A percentile compares a stretch with the other conserved stretches of the same genome.
Evolutionary conservation across 1,140 invertebrate species (phyloP).

Genomic region (Dysdera silvatica): DNA sequence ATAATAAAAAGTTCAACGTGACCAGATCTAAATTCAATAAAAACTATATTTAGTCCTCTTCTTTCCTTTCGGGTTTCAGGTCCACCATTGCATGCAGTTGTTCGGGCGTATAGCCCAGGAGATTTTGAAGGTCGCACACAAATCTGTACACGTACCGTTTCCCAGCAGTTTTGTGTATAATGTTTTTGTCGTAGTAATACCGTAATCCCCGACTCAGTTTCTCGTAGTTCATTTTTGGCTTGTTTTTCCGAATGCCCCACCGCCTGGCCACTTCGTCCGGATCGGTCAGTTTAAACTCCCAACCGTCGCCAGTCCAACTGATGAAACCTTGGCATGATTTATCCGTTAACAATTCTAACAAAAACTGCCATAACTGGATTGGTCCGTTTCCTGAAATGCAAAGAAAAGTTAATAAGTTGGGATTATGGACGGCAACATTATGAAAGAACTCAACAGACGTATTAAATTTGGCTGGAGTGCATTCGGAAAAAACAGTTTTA

Average conservation of each 20-base stretch:
- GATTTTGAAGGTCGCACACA: constrained; percentile 89
- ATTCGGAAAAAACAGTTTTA: too few species aligned
- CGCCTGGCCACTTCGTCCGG: constrained; percentile 93
- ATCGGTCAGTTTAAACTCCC: constrained; percentile 97
- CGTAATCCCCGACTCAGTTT: constrained; percentile 89
- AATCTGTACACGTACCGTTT: constrained; percentile 97
- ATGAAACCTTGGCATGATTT: constrained; percentile 94
- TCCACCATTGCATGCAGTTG: constrained; percentile 88
- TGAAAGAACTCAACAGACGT: too few species aligned
- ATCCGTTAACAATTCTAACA: constrained; percentile 89
- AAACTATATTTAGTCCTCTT: constrained; percentile 69
- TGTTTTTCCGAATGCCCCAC: constrained; percentile 96
- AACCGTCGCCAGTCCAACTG: constrained; percentile 95
- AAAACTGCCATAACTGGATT: constrained; percentile 95
- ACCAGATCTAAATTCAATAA: not conserved
- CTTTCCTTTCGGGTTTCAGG: constrained; percentile 86
- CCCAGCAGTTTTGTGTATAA: constrained; percentile 95
- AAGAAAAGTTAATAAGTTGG: not conserved
- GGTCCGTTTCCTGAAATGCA: constrained; percentile 64
- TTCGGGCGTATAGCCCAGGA: constrained; percentile 83
- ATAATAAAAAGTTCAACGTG: not conserved
- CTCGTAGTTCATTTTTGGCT: constrained; percentile 99
- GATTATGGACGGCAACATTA: too few species aligned
- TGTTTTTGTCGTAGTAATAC: constrained; percentile 98
- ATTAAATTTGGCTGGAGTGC: too few species aligned